Percentiles rank a stretch among this genome's conserved stretches.
Evolutionary conservation across 2,888 invertebrate genomes (phyloP).

Genomic region (Ochropacha duplaris): DNA sequence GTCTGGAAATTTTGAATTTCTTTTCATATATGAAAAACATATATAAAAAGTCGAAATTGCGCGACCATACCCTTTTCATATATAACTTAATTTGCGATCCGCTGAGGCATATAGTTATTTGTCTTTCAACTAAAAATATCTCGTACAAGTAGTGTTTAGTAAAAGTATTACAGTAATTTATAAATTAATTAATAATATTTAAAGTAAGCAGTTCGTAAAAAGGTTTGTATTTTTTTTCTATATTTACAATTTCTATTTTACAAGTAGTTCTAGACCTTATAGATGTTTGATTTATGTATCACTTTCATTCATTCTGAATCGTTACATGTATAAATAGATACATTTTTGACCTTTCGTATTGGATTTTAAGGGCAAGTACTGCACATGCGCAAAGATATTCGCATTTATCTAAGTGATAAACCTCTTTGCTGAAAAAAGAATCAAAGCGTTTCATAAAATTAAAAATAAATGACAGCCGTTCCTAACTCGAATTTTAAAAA

Average conservation of each 20-base stretch:
- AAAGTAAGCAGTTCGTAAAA: constrained; percentile 9
- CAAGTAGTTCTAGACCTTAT: constrained; percentile 19
- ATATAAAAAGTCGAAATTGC: constrained; percentile 50
- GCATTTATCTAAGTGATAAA: neutral
- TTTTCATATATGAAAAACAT: constrained; percentile 73
- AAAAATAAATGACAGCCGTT: constrained; percentile 18
- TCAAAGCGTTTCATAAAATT: neutral
- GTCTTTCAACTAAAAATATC: constrained; percentile 77
- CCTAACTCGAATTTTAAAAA: constrained; percentile 1
- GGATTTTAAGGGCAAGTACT: constrained; percentile 38
- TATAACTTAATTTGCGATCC: constrained; percentile 60
- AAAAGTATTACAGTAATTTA: neutral
- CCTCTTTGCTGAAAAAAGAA: neutral
- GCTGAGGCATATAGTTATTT: constrained; percentile 62
- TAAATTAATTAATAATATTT: neutral
- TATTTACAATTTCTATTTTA: constrained; percentile 13
- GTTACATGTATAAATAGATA: neutral
- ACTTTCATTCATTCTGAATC: constrained; percentile 14
- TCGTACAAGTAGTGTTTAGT: constrained; percentile 70
- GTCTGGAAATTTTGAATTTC: constrained; percentile 23
- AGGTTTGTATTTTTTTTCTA: constrained; percentile 33
- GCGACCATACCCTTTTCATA: constrained; percentile 36
- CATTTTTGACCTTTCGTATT: constrained; percentile 33
- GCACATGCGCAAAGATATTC: constrained; percentile 2
- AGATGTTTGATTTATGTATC: constrained; percentile 14